Evolutionary conservation across 2,888 invertebrate genomes (phyloP), one percentile per base, ranked within the genome.

Genomic region (Macaria notata): DNA sequence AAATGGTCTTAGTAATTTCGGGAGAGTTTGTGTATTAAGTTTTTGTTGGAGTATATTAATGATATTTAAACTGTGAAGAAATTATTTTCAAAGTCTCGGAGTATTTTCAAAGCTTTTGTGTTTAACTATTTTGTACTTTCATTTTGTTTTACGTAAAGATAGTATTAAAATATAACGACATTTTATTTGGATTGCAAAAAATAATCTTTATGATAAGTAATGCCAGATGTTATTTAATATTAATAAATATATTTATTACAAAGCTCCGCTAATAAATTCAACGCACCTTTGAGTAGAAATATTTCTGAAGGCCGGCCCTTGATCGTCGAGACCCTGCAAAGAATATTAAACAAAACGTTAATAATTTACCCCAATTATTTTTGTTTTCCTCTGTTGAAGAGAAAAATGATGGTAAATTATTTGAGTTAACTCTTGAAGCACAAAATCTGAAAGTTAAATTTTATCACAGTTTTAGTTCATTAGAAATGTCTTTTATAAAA

Each of bases 281-380:
- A 74, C 78, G 76, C 70, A 77, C 78, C 66, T 72, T 69, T 70
- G 58, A 59, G 61, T 61, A 66, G 53, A 71, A 64, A 68, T 58
- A 49, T 66, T 70, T 61, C 62, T 56, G 63, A 49, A 61, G 59
- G 62, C 58, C 60, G 56, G 62, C 62, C 60, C 62, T 59, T 63
- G 60, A 68, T 64, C 60, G 65, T 60, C 53, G 54, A 63, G 61
- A 45, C 56, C 69, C 75, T 78, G 76, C 42, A 76, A 77, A 69
- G 56, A 75, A 72, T 65, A 67, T 64, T 49, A 64, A 63, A 51
- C 53, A 51, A 49, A 59, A 61, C 54, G 59, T 67, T 67, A 67
- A 66, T 63, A 65, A 50, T 48, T 61, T 56, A 45, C 43, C 50
- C 47, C 46, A 52, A 61, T 47, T 63, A 56, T 55, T 49, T 59